Conservation (phyloP, 1,140 invertebrate genomes). For the Coptotermes formosanus region DNA sequence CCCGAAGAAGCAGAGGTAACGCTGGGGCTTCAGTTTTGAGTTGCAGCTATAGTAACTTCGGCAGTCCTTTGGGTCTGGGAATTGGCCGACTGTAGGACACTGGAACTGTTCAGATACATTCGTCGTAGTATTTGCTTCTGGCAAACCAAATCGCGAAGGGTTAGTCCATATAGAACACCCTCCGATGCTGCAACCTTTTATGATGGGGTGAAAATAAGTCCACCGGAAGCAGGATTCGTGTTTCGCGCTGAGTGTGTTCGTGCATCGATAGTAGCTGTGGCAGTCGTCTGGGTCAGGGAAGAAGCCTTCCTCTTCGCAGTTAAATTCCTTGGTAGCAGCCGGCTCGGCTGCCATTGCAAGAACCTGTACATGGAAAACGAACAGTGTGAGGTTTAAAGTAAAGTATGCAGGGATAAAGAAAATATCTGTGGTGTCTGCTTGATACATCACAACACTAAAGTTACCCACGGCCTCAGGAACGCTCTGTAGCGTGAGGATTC, state of each 20-base stretch:
- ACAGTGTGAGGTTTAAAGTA: too few species aligned
- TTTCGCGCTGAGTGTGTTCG: background rate
- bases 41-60: background rate
- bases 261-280: background rate
- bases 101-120: background rate
- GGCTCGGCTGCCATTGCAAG: too few species aligned
- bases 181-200: background rate
- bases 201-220: background rate
- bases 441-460: too few species aligned
- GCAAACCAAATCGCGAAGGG: background rate
- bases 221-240: background rate
- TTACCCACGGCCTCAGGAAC: too few species aligned
- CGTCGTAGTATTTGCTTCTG: background rate
- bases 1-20: background rate
- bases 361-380: too few species aligned
- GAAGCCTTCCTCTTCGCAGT: background rate
- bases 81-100: background rate
- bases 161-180: background rate
- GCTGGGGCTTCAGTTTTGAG: background rate
- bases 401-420: too few species aligned
- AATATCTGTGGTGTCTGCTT: too few species aligned
- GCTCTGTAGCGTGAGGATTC: too few species aligned
- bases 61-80: background rate
- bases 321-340: background rate
- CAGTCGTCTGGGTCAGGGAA: background rate